phyloP scores from a whole-genome alignment of 2,888 invertebrate species.

The Megastigmus dorsalis region DNA sequence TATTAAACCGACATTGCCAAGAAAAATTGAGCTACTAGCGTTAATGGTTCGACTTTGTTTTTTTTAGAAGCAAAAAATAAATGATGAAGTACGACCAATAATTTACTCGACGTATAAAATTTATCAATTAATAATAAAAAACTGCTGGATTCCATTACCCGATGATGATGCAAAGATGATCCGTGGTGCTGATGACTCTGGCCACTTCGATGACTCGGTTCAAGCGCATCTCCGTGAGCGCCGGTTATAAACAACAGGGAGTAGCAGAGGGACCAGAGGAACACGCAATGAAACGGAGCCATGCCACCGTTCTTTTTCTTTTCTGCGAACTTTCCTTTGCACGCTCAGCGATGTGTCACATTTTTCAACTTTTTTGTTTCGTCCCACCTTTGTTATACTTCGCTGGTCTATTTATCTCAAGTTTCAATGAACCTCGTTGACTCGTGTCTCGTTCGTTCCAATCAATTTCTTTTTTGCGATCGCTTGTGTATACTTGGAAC shows the following conservation, averaged over 20 bases:
- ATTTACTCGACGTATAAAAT: neutral
- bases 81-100: neutral
- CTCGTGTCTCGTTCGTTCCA: no score
- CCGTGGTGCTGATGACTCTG: constrained; percentile 47
- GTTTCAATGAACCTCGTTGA: constrained; percentile 1
- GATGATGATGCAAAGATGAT: constrained; percentile 41
- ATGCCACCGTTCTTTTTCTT: constrained; percentile 43
- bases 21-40: no score
- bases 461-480: no score
- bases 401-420: no score
- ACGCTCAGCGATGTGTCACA: constrained; percentile 31
- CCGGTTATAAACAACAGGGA: constrained; percentile 17
- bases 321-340: constrained; percentile 23
- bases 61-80: no score
- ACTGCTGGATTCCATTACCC: constrained; percentile 13
- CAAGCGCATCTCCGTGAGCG: neutral
- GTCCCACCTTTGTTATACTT: neutral
- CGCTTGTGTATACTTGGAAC: no score
- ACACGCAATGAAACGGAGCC: constrained; percentile 33
- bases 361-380: constrained; percentile 10
- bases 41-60: no score
- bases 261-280: constrained; percentile 12
- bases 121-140: neutral
- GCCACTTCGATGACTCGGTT: constrained; percentile 23
- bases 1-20: no score